These are phyloP conservation scores for Phortica variegata DNA, from an alignment of 1,140 invertebrate genomes.

Conservation along the genomic window DNA sequence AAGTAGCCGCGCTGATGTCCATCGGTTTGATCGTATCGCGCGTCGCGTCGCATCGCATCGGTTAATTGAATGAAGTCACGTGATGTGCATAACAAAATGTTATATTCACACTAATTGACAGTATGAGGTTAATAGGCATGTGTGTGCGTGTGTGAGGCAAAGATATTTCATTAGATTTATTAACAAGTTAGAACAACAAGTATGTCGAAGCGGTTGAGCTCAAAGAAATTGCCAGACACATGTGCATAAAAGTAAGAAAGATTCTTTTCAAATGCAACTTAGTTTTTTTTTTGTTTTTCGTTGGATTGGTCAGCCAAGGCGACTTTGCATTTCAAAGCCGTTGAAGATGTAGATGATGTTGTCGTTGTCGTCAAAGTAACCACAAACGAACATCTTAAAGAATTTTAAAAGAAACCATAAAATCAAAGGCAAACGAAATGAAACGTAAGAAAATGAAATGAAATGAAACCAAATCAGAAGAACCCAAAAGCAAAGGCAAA, in stretches of 20 bases:
- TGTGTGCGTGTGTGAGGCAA: too few species aligned
- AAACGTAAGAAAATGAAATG: too few species aligned
- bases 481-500: neutral
- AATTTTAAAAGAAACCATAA: conserved; percentile 38
- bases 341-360: conserved; percentile 1
- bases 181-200: too few species aligned
- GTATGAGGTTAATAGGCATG: too few species aligned
- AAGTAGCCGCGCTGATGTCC: conserved; percentile 15
- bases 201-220: too few species aligned
- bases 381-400: conserved; percentile 55
- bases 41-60: conserved; percentile 26
- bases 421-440: conserved; percentile 3
- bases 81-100: conserved; percentile 53
- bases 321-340: neutral
- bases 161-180: too few species aligned
- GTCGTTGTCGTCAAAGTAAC: conserved; percentile 45
- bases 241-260: too few species aligned
- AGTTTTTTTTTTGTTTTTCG: too few species aligned
- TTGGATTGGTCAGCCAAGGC: conserved; percentile 29
- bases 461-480: too few species aligned
- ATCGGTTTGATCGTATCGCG: neutral
- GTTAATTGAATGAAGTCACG: conserved; percentile 57
- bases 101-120: conserved; percentile 32
- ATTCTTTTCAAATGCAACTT: too few species aligned
- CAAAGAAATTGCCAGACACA: too few species aligned